Evolutionary conservation across 92 coral and sea anemone species (phyloP).

Genomic region (Siderastrea siderea): DNA sequence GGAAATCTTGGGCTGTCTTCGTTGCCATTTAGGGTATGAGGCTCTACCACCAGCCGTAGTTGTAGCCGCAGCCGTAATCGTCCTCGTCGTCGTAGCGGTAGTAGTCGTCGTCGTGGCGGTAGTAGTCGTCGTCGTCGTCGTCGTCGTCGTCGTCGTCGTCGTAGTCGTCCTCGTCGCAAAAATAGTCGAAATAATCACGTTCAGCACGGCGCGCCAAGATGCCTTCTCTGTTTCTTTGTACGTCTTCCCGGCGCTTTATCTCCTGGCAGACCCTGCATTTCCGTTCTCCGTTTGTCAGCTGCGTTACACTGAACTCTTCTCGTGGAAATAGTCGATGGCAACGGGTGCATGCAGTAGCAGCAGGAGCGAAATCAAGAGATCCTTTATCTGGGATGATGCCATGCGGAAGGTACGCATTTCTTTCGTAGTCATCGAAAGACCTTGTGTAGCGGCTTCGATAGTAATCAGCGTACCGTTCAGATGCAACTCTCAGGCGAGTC

Average conservation of each 20-base stretch:
- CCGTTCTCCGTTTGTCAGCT: slow-evolving; percentile 71
- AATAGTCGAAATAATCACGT: too few relatives aligned
- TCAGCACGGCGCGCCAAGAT: too few relatives aligned
- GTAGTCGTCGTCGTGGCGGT: too few relatives aligned
- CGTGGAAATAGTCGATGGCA: not conserved
- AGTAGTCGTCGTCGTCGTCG: too few relatives aligned
- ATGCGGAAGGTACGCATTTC: not conserved
- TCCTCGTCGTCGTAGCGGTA: too few relatives aligned
- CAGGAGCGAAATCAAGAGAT: not conserved
- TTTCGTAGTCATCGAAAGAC: not conserved
- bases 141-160: too few relatives aligned
- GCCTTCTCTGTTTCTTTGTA: not conserved
- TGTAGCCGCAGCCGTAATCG: too few relatives aligned
- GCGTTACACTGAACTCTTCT: slow-evolving; percentile 27
- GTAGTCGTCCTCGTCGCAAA: too few relatives aligned
- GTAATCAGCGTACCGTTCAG: not conserved
- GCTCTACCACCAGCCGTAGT: too few relatives aligned
- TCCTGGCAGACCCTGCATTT: slow-evolving; percentile 87
- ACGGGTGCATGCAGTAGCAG: not conserved
- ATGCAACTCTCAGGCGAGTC: not conserved
- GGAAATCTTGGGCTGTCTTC: too few relatives aligned
- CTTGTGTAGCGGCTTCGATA: not conserved
- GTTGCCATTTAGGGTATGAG: too few relatives aligned
- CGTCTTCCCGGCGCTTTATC: slow-evolving; percentile 11
- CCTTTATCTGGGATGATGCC: not conserved